These are phyloP conservation scores for Polietes domitor DNA, from an alignment of 2,888 invertebrate species.

Conservation along the genomic window DNA sequence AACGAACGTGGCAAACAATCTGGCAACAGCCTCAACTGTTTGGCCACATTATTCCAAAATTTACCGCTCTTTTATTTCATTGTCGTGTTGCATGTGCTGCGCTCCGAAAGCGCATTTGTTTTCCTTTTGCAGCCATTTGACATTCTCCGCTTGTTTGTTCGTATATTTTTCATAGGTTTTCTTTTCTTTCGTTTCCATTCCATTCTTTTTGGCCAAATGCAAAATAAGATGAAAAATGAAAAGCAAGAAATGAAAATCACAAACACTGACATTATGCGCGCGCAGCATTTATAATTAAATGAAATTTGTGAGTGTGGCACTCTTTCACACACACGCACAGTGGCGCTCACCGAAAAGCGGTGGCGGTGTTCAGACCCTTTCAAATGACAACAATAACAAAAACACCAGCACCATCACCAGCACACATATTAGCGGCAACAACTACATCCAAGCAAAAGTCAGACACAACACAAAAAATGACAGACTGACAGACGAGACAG, in stretches of 20 bases:
- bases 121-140: not conserved
- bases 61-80: constrained; percentile 60
- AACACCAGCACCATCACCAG: too few species aligned
- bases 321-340: not conserved
- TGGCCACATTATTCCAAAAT: not conserved
- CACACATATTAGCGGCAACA: too few species aligned
- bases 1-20: too few species aligned
- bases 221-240: constrained; percentile 21
- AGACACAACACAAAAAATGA: constrained; percentile 17
- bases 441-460: constrained; percentile 24
- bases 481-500: constrained; percentile 7
- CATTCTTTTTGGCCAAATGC: constrained; percentile 35
- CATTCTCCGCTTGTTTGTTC: not conserved
- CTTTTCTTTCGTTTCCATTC: not conserved
- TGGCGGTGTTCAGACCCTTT: constrained; percentile 35
- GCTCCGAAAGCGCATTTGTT: not conserved
- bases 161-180: not conserved
- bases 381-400: constrained; percentile 45
- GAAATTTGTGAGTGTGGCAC: constrained; percentile 3
- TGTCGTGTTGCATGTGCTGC: not conserved
- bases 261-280: constrained; percentile 50
- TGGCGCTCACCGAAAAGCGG: constrained; percentile 16
- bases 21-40: constrained; percentile 28
- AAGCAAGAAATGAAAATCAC: too few species aligned
- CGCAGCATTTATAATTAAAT: constrained; percentile 66